These are phyloP conservation scores for Acanthurus leucopareius DNA, from an alignment of 2,797 vertebrate genomes.

Conservation along the genomic window DNA sequence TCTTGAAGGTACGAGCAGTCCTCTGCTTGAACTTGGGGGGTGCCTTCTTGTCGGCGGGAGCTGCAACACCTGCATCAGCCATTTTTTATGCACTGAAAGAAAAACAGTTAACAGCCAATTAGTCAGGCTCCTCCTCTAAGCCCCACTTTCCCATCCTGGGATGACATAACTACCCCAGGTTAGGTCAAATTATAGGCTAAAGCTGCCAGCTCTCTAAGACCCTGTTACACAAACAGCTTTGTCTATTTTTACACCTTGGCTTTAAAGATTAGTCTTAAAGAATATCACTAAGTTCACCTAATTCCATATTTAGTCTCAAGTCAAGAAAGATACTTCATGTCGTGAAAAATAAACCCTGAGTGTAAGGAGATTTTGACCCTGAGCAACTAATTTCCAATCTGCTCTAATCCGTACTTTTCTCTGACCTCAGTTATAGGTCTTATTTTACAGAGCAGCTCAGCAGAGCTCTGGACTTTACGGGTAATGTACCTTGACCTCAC, in stretches of 20 bases:
- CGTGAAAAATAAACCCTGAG: constrained; percentile 5
- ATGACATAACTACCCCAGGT: constrained; percentile 45
- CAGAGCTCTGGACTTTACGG: not conserved
- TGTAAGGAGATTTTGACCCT: constrained; percentile 32
- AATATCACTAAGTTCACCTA: constrained; percentile 34
- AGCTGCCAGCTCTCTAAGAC: constrained; percentile 36
- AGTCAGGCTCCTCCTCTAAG: constrained; percentile 15
- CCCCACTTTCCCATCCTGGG: not conserved
- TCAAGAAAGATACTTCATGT: not conserved
- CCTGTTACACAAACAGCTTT: constrained; percentile 70
- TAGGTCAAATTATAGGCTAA: constrained; percentile 35
- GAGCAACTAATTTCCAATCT: constrained; percentile 17
- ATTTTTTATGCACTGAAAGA: constrained; percentile 51
- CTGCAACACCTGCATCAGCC: constrained; percentile 65
- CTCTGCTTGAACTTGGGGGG: constrained; percentile 89
- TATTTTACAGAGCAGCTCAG: constrained; percentile 1
- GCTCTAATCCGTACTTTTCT: constrained; percentile 21
- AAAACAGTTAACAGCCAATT: constrained; percentile 3
- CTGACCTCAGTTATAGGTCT: not conserved
- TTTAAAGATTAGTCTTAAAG: constrained; percentile 61
- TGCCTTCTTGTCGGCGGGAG: constrained; percentile 80
- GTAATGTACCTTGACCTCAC: constrained; percentile 6
- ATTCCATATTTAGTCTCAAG: constrained; percentile 20
- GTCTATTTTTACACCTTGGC: constrained; percentile 67
- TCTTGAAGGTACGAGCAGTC: constrained; percentile 86